Evolutionary conservation across 2,113 vertebrate genomes (phyloP).

Genomic region (Machaerirhynchus nigripectus): DNA sequence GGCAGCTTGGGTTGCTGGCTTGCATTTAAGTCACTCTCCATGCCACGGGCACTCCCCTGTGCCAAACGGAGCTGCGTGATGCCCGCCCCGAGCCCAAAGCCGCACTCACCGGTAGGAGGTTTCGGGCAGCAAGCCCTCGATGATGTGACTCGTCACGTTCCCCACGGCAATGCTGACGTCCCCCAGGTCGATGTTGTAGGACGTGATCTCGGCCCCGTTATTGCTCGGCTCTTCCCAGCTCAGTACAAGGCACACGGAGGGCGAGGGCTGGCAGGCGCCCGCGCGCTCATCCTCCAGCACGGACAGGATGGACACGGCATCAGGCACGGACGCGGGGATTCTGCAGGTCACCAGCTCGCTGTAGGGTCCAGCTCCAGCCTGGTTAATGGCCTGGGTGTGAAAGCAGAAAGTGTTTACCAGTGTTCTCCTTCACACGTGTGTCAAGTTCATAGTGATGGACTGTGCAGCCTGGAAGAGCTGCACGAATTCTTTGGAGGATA

Average conservation of each 20-base stretch:
- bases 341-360: slow-evolving; percentile 86
- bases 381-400: slow-evolving; percentile 84
- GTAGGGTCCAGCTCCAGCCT: slow-evolving; percentile 88
- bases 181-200: slow-evolving; percentile 87
- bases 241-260: slow-evolving; percentile 88
- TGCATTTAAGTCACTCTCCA: no score
- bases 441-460: neutral
- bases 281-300: slow-evolving; percentile 79
- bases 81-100: fast-evolving
- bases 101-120: slow-evolving; percentile 87
- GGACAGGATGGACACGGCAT: slow-evolving; percentile 74
- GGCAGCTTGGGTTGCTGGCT: fast-evolving
- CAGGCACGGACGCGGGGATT: slow-evolving; percentile 85
- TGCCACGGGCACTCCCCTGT: fast-evolving
- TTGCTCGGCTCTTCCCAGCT: slow-evolving; percentile 92
- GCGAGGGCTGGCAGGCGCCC: slow-evolving; percentile 69
- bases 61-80: neutral
- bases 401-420: neutral
- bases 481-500: neutral
- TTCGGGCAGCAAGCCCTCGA: slow-evolving; percentile 88
- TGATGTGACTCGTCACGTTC: slow-evolving; percentile 75
- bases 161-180: slow-evolving; percentile 80
- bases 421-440: neutral
- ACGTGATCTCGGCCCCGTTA: slow-evolving; percentile 89
- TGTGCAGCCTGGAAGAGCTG: neutral